These are phyloP conservation scores for Stenoptilia bipunctidactyla DNA, from an alignment of 2,888 invertebrate species.

Conservation along the genomic window DNA sequence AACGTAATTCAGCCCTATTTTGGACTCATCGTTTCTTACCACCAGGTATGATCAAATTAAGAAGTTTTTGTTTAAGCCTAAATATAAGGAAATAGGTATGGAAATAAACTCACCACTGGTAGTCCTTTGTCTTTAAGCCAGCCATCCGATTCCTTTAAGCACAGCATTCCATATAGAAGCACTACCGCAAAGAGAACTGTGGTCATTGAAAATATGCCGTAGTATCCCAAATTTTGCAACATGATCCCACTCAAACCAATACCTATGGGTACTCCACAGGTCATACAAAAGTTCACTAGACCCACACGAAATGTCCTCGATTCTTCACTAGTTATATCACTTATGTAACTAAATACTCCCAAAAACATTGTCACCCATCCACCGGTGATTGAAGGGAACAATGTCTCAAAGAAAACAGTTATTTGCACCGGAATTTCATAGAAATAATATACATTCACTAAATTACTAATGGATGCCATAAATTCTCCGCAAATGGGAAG, in stretches of 20 bases:
- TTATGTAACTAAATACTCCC: slow-evolving; percentile 74
- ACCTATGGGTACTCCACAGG: slow-evolving; percentile 69
- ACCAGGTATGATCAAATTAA: too few species aligned
- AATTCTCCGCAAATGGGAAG: slow-evolving; percentile 69
- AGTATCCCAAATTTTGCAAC: slow-evolving; percentile 49
- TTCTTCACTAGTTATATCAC: slow-evolving; percentile 70
- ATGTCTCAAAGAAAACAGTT: slow-evolving; percentile 63
- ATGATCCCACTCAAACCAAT: slow-evolving; percentile 66
- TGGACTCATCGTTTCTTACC: too few species aligned
- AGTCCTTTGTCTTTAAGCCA: slow-evolving; percentile 40
- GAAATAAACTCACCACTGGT: slow-evolving; percentile 37
- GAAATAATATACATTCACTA: slow-evolving; percentile 70
- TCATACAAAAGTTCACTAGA: slow-evolving; percentile 72
- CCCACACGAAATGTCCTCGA: slow-evolving; percentile 73
- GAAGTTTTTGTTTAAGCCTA: too few species aligned
- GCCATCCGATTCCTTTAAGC: slow-evolving; percentile 75
- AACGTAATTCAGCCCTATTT: too few species aligned
- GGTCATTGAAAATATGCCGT: slow-evolving; percentile 53
- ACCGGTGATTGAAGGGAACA: slow-evolving; percentile 65
- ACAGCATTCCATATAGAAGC: slow-evolving; percentile 78
- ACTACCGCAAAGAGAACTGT: slow-evolving; percentile 65
- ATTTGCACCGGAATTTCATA: slow-evolving; percentile 68
- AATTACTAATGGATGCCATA: slow-evolving; percentile 55
- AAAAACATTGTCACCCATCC: slow-evolving; percentile 72
- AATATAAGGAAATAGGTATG: too few species aligned